Evolutionary conservation across 1,140 invertebrate genomes (phyloP), one percentile per base, ranked within the genome.

Genomic region (Cheumatopsyche charites): DNA sequence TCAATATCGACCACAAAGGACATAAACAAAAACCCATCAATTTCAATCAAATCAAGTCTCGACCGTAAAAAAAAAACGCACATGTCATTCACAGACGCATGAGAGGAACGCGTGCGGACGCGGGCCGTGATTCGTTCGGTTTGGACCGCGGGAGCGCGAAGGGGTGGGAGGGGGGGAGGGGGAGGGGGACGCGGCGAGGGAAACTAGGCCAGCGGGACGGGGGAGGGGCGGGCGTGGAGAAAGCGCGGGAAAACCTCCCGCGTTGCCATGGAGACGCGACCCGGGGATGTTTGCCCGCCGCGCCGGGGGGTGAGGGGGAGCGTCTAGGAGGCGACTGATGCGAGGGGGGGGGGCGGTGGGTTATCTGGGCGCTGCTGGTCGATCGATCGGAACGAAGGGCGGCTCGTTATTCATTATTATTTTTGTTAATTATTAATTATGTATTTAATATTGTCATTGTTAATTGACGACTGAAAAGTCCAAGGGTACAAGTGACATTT

Each of bases 211-310:
- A 66, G 41, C 17, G 43, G 63, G 42, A 15, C 47, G 63, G 15
- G 43, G 12, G 43, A 4, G 15, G 17, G 49, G 13, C 21, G 23
- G 63, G 23, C 19, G 49, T 21, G 55, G 23, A 41, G 23, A 21
- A 6, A 21, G 23, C 63, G 63, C 63, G 63, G 55, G 67, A 41
- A 63, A 70, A 71, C 69, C 69, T 71, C 69, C 61, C 69, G 58
- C 5, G 61, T 52, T 63, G 12, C 69, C 61, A 71, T 71, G 69
- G 58, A 15, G 19, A 66, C 63, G 49, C 61, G 61, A 62, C 61
- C 26, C 7, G 63, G 62, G n/a, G n/a, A n/a, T n/a, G n/a, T n/a
- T n/a, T n/a, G n/a, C n/a, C n/a, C n/a, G n/a, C n/a, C 26, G 45
- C 9, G 36, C 36, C 9, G 63, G 15, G 58, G 58, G 29, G 68